Evolutionary conservation across 2,797 vertebrate genomes (phyloP), one percentile per base, ranked within the genome.

Genomic region (Cirrhinus molitorella): DNA sequence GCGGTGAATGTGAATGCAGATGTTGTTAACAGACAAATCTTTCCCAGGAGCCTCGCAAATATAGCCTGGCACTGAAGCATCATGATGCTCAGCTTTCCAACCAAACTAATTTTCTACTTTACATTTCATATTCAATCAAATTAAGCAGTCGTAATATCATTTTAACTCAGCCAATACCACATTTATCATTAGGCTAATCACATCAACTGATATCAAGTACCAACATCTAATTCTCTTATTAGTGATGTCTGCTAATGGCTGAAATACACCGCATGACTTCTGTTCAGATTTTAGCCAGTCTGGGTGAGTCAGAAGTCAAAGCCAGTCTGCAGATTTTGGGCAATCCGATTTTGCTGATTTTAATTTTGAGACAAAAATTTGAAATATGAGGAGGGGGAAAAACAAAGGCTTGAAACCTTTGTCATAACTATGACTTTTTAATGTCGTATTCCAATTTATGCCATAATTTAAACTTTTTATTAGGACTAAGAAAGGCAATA

Each of bases 1-100:
- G 71, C 25, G 17, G 40, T 25, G 37, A 49, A 47, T 76, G 63
- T 83, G 83, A 85, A 76, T 70, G 80, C 59, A 76, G 70, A 87
- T 25, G 28, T n/a, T 3, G n/a, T 28, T 5, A 66, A 51, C 45
- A 34, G 25, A 37, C 12, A 55, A 80, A 70, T 45, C 51, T 59
- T 70, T n/a, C 65, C 21, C 23, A 37, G 28, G 14, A 79, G n/a
- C 45, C 21, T 79, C 34, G 28, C 34, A 43, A 55, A 43, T 68
- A 21, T 3, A 31, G 23, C 2, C 7, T 65, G 49, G 43, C 31
- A 21, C 12, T 40, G 63, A 40, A 67, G 63, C 63, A 51, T 53
- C 63, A 59, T 43, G 51, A 80, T 19, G 34, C 63, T 79, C 31
- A 55, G 47, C 70, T 53, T 63, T 67, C 9, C 31, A 53, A 9